phyloP scores from a whole-genome alignment of 1,140 invertebrate genomes.

The Neodiprion virginianus region DNA sequence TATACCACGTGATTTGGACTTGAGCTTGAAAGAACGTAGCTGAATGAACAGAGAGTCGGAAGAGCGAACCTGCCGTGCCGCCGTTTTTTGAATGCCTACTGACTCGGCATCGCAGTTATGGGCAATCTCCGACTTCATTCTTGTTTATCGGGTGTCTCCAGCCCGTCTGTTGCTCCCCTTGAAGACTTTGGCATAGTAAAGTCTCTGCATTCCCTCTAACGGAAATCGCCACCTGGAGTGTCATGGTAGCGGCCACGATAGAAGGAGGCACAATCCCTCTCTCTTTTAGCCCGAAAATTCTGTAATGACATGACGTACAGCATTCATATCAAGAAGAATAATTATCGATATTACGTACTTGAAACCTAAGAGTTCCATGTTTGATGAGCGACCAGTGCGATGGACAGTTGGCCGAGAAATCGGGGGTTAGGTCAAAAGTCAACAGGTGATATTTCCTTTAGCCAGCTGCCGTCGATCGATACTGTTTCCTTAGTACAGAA shows the following conservation, averaged over 20 bases:
- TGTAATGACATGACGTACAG: constrained; percentile 20
- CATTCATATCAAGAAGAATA: constrained; percentile 23
- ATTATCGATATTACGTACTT: not conserved
- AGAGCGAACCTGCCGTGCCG: too few relatives aligned
- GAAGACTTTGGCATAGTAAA: too few relatives aligned
- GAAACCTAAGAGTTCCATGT: constrained; percentile 29
- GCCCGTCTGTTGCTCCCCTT: too few relatives aligned
- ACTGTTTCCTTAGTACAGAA: not conserved
- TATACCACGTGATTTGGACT: not conserved
- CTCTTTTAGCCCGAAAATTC: constrained; percentile 12
- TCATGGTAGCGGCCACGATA: too few relatives aligned
- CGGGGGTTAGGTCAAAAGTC: constrained; percentile 26
- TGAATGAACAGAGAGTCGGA: too few relatives aligned
- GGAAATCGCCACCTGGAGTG: too few relatives aligned
- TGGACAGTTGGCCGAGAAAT: constrained; percentile 20
- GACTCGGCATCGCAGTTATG: too few relatives aligned
- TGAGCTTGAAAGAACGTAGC: not conserved
- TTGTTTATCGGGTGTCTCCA: not conserved
- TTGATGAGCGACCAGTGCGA: constrained; percentile 47
- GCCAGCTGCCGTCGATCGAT: constrained; percentile 16
- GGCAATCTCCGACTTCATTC: not conserved
- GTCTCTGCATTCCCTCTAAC: too few relatives aligned
- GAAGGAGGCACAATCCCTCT: not conserved
- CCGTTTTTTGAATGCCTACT: too few relatives aligned
- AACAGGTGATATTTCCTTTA: constrained; percentile 18